Evolutionary conservation across 92 coral and sea anemone species (phyloP), one percentile per base, ranked within the genome.

Genomic region (Epizoanthus rinbou): DNA sequence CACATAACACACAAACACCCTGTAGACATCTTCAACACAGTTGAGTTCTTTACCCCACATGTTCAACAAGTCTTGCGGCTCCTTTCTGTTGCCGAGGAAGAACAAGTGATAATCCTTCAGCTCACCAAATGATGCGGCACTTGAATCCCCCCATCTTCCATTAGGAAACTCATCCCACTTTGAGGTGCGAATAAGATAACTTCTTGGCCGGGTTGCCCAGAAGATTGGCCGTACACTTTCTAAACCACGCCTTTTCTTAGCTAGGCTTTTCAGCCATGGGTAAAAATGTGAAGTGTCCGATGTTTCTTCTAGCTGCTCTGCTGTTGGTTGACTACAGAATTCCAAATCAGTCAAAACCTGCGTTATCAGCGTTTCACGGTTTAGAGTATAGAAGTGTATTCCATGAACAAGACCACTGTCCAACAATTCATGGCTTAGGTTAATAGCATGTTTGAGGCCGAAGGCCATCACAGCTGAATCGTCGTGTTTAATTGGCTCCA

Each of bases 131-230:
- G 97, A 93, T 7, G 97, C 97, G 3, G 97, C 90, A 59, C 92
- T 88, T 0, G 97, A 93, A 47, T 87, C 78, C 1, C 97, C 97
- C 97, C 97, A 93, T 47, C 97, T 79, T 6, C 97, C 97, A 69
- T 93, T 93, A 2, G 97, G 97, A 37, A 84, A 78, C 80, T 93
- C 97, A 17, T 93, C 97, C 97, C 97, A 93, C 28, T 90, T 86
- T 3, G 97, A 93, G 1, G 97, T 93, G 8, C 97, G 90, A 39
- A 93, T 93, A 75, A 93, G 85, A 58, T 91, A 93, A 73, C 97
- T 93, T 43, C 94, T 89, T 25, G 97, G 97, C 45, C 97, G 85
- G 4, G 97, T 72, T 50, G 97, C 93, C 97, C 97, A 93, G 86
- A 93, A 93, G 71, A 93, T 93, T 67, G 97, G 97, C 14, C 97